A percentile compares a stretch with the other conserved stretches of the same genome.
Evolutionary conservation across 1,140 invertebrate species (phyloP).

Genomic region (Zophobas morio): DNA sequence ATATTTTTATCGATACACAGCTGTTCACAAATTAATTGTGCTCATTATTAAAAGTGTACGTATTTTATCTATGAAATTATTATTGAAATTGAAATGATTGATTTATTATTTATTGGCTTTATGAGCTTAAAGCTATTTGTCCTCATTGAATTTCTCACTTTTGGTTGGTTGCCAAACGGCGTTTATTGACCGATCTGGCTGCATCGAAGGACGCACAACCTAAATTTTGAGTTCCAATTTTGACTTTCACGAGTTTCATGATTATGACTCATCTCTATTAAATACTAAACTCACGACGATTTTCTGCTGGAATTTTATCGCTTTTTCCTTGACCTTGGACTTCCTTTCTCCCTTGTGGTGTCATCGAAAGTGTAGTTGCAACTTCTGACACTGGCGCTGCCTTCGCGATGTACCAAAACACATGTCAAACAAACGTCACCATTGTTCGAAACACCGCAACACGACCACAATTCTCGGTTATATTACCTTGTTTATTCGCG

Average conservation of each 20-base stretch:
- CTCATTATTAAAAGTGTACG: too few species aligned
- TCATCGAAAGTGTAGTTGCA: background rate
- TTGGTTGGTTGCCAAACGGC: background rate
- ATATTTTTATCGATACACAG: too few species aligned
- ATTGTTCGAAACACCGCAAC: background rate
- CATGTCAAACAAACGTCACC: background rate
- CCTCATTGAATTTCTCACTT: background rate
- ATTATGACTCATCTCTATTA: background rate
- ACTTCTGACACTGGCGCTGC: too few species aligned
- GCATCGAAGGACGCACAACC: too few species aligned
- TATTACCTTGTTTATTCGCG: conserved; percentile 21
- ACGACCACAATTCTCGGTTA: background rate
- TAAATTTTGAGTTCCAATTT: too few species aligned
- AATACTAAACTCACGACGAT: conserved; percentile 3
- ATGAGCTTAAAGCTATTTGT: background rate
- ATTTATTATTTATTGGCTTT: conserved; percentile 1
- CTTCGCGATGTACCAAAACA: background rate
- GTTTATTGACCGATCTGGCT: too few species aligned
- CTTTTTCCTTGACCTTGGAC: conserved; percentile 2
- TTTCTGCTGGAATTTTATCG: background rate
- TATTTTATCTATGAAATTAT: too few species aligned
- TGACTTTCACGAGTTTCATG: too few species aligned
- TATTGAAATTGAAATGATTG: background rate
- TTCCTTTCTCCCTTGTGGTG: background rate
- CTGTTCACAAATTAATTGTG: too few species aligned